A percentile compares a stretch with the other conserved stretches of the same genome.
Evolutionary conservation across 2,888 invertebrate species (phyloP).

Genomic region (Spisula solida): DNA sequence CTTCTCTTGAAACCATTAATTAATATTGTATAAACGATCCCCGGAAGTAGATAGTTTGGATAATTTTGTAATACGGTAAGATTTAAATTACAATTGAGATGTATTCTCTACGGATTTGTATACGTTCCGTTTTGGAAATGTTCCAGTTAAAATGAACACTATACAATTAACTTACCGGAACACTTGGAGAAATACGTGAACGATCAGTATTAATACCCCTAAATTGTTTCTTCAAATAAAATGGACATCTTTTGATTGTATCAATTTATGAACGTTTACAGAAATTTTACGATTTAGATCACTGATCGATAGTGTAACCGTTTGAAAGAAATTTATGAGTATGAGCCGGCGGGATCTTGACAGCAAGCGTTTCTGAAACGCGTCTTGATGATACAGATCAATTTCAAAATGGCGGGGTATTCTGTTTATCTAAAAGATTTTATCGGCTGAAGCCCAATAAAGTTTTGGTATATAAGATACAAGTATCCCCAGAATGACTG

Average conservation of each 20-base stretch:
- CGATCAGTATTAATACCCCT: conserved; percentile 15
- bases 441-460: conserved; percentile 39
- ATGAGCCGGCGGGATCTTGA: conserved; percentile 44
- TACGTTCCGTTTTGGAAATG: conserved; percentile 16
- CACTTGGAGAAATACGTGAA: neutral
- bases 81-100: conserved; percentile 24
- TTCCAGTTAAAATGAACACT: neutral
- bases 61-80: neutral
- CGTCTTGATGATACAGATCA: conserved; percentile 48
- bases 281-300: conserved; percentile 46
- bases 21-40: neutral
- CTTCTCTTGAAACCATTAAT: neutral
- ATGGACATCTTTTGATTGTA: conserved; percentile 49
- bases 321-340: conserved; percentile 52
- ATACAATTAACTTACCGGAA: neutral
- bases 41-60: conserved; percentile 10
- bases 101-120: neutral
- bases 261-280: conserved; percentile 43
- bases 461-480: conserved; percentile 20
- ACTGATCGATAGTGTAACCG: conserved; percentile 39
- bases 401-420: conserved; percentile 46
- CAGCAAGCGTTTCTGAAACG: conserved; percentile 47
- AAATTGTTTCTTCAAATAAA: conserved; percentile 49
- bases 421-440: conserved; percentile 35
- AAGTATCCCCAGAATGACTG: conserved; percentile 15